A percentile compares a stretch with the other conserved stretches of the same genome.
Conservation (phyloP, 2,888 invertebrate genomes). For the Nephrotoma flavescens region DNA sequence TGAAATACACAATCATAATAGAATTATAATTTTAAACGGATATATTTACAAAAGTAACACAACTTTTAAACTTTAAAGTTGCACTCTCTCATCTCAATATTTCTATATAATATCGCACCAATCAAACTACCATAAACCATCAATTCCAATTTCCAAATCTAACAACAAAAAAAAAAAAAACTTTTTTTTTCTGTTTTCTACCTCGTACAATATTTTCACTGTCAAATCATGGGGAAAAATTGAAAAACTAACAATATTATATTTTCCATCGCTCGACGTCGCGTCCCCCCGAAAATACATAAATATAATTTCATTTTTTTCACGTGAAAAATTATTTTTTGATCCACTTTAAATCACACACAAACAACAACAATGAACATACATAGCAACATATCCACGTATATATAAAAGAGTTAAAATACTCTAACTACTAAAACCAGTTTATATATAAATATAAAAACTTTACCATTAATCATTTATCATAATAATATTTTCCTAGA, state of each 20-base stretch:
- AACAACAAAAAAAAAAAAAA: neutral
- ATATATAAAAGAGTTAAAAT: neutral
- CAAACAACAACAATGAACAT: neutral
- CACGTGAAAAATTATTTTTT: neutral
- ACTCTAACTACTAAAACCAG: neutral
- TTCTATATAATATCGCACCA: neutral
- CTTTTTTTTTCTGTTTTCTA: neutral
- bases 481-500: neutral
- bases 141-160: neutral
- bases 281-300: neutral
- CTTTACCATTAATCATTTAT: neutral
- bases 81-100: neutral
- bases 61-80: neutral
- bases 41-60: neutral
- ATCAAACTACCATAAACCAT: neutral
- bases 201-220: neutral
- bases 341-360: neutral
- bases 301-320: neutral
- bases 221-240: neutral
- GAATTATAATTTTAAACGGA: neutral
- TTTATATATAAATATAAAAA: neutral
- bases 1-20: neutral
- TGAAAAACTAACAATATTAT: neutral
- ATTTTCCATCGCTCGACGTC: neutral
- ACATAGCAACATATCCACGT: neutral